Evolutionary conservation across 2,797 vertebrate genomes (phyloP), one percentile per base, ranked within the genome.

Genomic region (Pangasius mekongensis): DNA sequence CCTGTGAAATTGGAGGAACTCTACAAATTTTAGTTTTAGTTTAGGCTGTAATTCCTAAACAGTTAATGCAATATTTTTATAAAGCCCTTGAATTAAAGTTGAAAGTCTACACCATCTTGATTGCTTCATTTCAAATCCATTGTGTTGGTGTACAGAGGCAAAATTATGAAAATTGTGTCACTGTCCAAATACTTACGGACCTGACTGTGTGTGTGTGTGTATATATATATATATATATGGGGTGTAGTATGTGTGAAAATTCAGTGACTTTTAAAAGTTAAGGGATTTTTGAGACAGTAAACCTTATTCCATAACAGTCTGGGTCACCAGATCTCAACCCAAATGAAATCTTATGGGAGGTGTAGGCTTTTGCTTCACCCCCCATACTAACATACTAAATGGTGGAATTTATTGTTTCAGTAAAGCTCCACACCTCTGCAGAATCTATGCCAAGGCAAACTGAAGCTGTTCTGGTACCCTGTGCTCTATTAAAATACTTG

Each of bases 401-500:
- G 58, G 49, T 49, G 81, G 85, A 84, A 87, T 80, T 84, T 84
- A 89, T 66, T 87, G 81, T 87, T 84, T 87, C 73, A 71, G 62
- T 58, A 83, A 56, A 69, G 27, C 71, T 47, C 85, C 71, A 87
- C 80, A 62, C 67, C 86, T 74, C 80, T 36, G 60, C 62, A 24
- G 71, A 80, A 43, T 16, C 43, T 1, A 54, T 14, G 88, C 88
- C 89, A 89, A 85, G 62, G 49, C 81, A 77, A 83, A 84, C 81
- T 47, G 16, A 71, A 60, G 85, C 64, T 43, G 47, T 71, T 80
- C 81, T 84, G 86, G 89, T 83, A 87, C 82, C 81, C 69, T 81
- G 86, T 58, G 73, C 89, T 85, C 89, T 81, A 80, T 80, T 89
- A 85, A 87, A 89, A 89, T 87, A 84, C 89, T 84, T 81, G 74